phyloP scores from a whole-genome alignment of 2,888 invertebrate genomes.

The Heliconius cydno region DNA sequence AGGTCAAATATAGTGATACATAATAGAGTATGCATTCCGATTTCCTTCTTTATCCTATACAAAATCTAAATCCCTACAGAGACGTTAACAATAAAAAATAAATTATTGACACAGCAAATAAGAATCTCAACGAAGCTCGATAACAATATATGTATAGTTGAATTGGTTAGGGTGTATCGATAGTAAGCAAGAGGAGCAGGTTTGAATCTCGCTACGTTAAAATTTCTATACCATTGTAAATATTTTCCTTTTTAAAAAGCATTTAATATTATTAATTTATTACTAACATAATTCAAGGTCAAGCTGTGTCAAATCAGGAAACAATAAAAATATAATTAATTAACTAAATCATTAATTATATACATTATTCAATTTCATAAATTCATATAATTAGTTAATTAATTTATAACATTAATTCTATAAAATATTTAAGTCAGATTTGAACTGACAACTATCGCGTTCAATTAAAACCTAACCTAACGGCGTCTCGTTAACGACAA shows the following conservation, averaged over 20 bases:
- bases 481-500: too few relatives aligned
- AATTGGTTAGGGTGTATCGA: too few relatives aligned
- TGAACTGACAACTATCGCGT: background rate
- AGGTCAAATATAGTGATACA: background rate
- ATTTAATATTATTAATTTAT: background rate
- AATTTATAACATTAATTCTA: background rate
- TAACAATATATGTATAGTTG: background rate
- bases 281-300: background rate
- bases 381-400: background rate
- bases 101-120: background rate
- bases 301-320: background rate
- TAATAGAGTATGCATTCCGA: background rate
- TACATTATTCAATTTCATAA: background rate
- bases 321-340: constrained; percentile 6
- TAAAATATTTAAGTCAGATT: background rate
- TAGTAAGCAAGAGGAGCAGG: too few relatives aligned
- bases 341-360: background rate
- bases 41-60: background rate
- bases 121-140: background rate
- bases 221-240: background rate
- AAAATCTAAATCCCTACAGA: background rate
- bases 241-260: background rate
- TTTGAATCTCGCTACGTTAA: background rate
- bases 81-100: background rate
- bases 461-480: background rate